Conservation (phyloP, 2,888 invertebrate species). For the Polylopha cassiicola region DNA sequence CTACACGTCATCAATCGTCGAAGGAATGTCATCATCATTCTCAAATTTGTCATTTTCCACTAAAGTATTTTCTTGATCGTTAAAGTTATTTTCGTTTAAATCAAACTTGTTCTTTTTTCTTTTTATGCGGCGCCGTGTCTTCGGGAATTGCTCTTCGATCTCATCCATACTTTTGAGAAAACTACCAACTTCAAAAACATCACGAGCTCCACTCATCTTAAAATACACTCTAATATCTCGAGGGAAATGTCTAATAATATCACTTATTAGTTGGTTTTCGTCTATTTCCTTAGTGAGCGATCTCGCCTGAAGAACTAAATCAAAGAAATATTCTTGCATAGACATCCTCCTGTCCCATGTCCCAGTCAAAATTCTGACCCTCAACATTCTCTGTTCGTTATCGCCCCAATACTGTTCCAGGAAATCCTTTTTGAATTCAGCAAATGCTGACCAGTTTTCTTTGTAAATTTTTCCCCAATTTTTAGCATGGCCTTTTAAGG, state of each 20-base stretch:
- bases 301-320: slow-evolving; percentile 1
- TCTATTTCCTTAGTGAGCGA: slow-evolving; percentile 2
- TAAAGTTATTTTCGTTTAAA: too few species aligned
- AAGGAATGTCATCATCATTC: too few species aligned
- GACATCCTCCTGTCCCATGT: neutral
- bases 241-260: slow-evolving; percentile 8
- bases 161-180: too few species aligned
- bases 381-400: slow-evolving; percentile 6
- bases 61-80: too few species aligned
- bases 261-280: neutral
- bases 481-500: slow-evolving; percentile 4
- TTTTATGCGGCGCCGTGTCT: too few species aligned
- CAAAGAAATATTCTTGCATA: slow-evolving; percentile 1
- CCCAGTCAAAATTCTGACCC: neutral
- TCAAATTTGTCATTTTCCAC: too few species aligned
- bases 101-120: too few species aligned
- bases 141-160: too few species aligned
- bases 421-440: slow-evolving; percentile 8
- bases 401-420: slow-evolving; percentile 3
- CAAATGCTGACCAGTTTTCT: slow-evolving; percentile 4
- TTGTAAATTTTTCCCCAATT: slow-evolving; percentile 7
- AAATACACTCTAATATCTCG: too few species aligned
- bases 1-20: too few species aligned
- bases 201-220: too few species aligned
- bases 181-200: too few species aligned